phyloP scores from a whole-genome alignment of 2,888 invertebrate genomes.

The Mermis nigrescens region DNA sequence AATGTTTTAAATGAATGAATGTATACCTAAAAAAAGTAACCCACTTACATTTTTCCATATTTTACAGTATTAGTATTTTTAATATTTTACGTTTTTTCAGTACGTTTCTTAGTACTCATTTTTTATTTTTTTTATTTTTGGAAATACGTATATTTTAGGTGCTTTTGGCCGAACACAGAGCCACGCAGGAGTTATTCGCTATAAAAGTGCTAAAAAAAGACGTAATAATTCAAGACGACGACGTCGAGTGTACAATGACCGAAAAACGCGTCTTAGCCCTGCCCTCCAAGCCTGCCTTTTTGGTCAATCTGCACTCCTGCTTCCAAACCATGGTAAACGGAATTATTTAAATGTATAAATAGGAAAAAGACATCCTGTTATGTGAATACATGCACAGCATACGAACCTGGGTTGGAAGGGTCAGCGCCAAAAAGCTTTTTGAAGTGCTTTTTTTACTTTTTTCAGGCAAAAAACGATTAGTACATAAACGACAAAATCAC shows the following conservation, averaged over 20 bases:
- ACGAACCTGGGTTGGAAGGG: no score
- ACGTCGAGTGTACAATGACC: slow-evolving; percentile 99
- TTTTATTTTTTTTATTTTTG: slow-evolving; percentile 8
- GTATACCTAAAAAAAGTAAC: neutral
- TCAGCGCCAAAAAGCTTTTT: no score
- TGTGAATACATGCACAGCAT: no score
- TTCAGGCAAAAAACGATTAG: no score
- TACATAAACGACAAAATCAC: no score
- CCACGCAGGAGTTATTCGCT: slow-evolving; percentile 90
- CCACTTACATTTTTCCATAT: neutral
- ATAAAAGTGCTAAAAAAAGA: slow-evolving; percentile 99
- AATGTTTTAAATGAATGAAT: neutral
- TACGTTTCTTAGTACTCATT: neutral
- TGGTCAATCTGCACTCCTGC: slow-evolving; percentile 95
- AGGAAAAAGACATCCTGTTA: no score
- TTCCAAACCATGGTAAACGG: slow-evolving; percentile 85
- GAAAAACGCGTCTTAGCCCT: slow-evolving; percentile 88
- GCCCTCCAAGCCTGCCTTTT: slow-evolving; percentile 88
- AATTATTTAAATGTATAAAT: no score
- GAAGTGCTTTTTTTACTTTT: no score
- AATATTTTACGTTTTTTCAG: slow-evolving; percentile 9
- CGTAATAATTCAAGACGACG: slow-evolving; percentile 96
- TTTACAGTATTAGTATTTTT: neutral
- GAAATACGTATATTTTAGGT: slow-evolving; percentile 61
- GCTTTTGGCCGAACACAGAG: slow-evolving; percentile 87